phyloP scores from a whole-genome alignment of 1,140 invertebrate genomes.

The Asobara japonica region DNA sequence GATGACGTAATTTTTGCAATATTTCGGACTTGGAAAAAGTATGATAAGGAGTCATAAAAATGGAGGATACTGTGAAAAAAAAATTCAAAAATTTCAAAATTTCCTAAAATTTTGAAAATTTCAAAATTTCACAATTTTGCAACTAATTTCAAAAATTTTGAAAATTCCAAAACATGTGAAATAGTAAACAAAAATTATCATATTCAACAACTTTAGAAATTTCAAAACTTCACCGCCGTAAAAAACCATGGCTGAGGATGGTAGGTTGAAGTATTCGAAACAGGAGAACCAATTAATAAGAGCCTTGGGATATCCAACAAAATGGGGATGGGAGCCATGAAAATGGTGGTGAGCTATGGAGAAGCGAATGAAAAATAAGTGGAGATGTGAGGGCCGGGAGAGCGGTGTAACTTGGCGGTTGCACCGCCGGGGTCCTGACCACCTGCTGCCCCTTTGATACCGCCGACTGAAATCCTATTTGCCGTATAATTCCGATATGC shows the following conservation, averaged over 20 bases:
- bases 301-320: background rate
- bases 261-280: background rate
- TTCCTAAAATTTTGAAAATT: too few species aligned
- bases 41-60: too few species aligned
- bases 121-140: too few species aligned
- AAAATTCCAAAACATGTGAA: too few species aligned
- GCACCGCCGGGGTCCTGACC: conserved; percentile 52
- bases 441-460: conserved; percentile 67
- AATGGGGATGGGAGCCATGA: conserved; percentile 38
- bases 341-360: conserved; percentile 32
- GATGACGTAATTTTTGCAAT: too few species aligned
- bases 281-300: background rate
- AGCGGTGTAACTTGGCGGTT: conserved; percentile 31
- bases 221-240: background rate
- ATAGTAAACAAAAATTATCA: too few species aligned
- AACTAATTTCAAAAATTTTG: too few species aligned
- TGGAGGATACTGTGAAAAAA: too few species aligned
- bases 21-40: too few species aligned
- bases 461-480: conserved; percentile 62
- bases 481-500: conserved; percentile 60
- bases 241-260: background rate
- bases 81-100: too few species aligned
- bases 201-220: too few species aligned
- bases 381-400: conserved; percentile 32
- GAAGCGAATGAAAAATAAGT: conserved; percentile 31